Evolutionary conservation across 2,888 invertebrate species (phyloP).

Genomic region (Subacronicta megacephala): DNA sequence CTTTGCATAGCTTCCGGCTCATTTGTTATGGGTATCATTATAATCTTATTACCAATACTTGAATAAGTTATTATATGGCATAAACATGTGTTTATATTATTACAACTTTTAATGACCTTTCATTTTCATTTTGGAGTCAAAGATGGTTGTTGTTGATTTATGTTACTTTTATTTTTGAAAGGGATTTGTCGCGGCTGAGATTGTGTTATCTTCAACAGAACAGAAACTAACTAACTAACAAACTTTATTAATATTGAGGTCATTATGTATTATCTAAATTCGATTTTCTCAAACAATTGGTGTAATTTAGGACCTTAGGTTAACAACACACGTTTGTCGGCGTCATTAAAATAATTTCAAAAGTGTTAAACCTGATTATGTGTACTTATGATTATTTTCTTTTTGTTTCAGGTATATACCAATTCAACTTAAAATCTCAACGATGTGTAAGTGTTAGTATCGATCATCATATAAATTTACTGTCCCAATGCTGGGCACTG

Average conservation of each 20-base stretch:
- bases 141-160: no score
- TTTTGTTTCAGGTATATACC: slow-evolving; percentile 68
- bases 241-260: no score
- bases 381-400: slow-evolving; percentile 15
- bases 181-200: no score
- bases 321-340: no score
- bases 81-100: slow-evolving; percentile 20
- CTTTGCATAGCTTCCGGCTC: slow-evolving; percentile 60
- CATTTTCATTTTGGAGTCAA: no score
- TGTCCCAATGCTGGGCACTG: no score
- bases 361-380: not conserved
- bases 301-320: no score
- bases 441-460: slow-evolving; percentile 40
- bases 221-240: no score
- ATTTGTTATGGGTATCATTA: slow-evolving; percentile 53
- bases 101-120: slow-evolving; percentile 35
- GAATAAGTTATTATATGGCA: slow-evolving; percentile 26
- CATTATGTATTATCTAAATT: no score
- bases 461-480: not conserved
- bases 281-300: no score
- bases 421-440: not conserved
- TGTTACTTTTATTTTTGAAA: no score
- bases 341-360: not conserved
- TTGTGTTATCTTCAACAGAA: no score
- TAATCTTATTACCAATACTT: slow-evolving; percentile 38